Evolutionary conservation across 2,797 vertebrate genomes (phyloP), one percentile per base, ranked within the genome.

Genomic region (Gymnopithys bicolor): DNA sequence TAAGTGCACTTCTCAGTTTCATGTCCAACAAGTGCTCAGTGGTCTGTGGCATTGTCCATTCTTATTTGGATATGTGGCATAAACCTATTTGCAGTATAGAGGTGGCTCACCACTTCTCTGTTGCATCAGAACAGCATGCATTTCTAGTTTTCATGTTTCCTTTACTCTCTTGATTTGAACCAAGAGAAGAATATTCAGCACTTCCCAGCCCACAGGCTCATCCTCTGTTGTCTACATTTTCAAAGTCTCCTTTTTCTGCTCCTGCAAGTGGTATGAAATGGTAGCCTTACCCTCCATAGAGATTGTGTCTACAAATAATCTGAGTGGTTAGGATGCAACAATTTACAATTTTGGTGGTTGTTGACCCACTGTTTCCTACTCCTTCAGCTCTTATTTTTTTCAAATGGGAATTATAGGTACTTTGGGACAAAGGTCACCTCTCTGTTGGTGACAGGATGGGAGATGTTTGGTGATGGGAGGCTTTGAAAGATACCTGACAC

Each of bases 1-100:
- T 96, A 95, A 96, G 96, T 94, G 55, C 35, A 19, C 11, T 75
- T 19, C 25, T 11, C 66, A 63, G 10, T 52, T 60, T 55, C 24
- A 19, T 15, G 6, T 63, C 32, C 59, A 64, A 30, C 45, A 75
- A 86, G 37, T 11, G 55, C 21, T 33, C 30, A 8, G 28, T 62
- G 59, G 30, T 48, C 52, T 75, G 45, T 64, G 75, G 37, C 45
- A 64, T 30, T 32, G 30, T 64, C 32, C 27, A 16, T 4, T 85
- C 18, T 25, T 28, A 19, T 7, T 5, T 77, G 71, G 37, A 59
- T 9, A n/a, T 10, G 19, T 70, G 67, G 16, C 1, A 2, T 43
- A 67, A 83, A 19, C 32, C 28, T 89, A 45, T 46, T 35, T 10
- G 32, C 35, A 41, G 2, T 27, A 43, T 13, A 78, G 35, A 51